Percentiles rank a stretch among this genome's conserved stretches.
Evolutionary conservation across 2,797 vertebrate species (phyloP).

Genomic region (Molossus alvarezi): DNA sequence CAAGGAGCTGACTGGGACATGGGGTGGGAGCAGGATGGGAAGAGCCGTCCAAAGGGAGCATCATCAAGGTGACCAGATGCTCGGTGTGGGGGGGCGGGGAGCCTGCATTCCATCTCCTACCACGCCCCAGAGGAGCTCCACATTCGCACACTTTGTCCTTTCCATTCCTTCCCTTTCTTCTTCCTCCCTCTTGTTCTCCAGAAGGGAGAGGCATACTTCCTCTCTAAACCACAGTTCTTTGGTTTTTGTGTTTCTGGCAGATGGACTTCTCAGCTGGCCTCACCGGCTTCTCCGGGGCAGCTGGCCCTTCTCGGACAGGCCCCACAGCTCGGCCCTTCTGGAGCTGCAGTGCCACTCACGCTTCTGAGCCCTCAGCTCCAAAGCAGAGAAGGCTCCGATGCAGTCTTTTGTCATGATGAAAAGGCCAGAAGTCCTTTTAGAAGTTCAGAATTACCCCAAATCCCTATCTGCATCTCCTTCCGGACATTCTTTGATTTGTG

Average conservation of each 20-base stretch:
- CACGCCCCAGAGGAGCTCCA: neutral
- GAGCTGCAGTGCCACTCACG: neutral
- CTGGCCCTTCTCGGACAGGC: neutral
- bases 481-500: neutral
- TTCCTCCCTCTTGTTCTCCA: neutral
- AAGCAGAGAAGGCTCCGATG: neutral
- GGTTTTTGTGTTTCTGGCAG: neutral
- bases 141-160: neutral
- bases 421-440: neutral
- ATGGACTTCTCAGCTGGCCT: neutral
- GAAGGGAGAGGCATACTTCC: neutral
- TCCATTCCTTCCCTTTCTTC: neutral
- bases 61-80: neutral
- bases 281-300: neutral
- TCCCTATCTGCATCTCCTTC: neutral
- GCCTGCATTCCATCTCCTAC: neutral
- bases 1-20: neutral
- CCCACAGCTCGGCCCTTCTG: neutral
- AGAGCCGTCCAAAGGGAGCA: neutral
- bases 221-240: neutral
- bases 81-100: fast-evolving
- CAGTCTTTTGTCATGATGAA: neutral
- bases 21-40: neutral
- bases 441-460: slow-evolving; percentile 5
- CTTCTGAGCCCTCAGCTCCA: neutral